Conservation (phyloP, 2,888 invertebrate species). For the Halictus ligatus region DNA sequence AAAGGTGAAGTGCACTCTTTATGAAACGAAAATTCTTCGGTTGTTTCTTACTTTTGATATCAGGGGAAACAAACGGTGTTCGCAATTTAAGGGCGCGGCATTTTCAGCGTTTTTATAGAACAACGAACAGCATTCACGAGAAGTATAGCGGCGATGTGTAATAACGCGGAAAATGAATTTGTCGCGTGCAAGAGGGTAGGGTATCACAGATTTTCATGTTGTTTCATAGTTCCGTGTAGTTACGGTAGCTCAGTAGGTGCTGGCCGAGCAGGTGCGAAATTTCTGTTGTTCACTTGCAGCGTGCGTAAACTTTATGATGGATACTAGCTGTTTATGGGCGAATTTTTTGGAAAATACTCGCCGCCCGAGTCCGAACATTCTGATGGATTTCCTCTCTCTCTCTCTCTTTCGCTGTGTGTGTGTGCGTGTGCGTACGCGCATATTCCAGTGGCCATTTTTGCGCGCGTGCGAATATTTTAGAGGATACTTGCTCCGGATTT, state of each 20-base stretch:
- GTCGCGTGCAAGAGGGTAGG: not conserved
- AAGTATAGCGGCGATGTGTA: not conserved
- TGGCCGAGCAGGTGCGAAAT: not conserved
- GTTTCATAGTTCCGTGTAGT: slow-evolving; percentile 1
- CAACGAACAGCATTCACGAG: not conserved
- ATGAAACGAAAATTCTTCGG: not conserved
- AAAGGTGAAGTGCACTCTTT: not conserved
- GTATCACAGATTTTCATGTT: not conserved
- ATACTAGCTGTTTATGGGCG: slow-evolving; percentile 4
- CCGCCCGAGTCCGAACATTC: not conserved
- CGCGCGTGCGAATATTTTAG: not conserved
- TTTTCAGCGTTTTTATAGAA: not conserved
- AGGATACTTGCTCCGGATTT: not conserved
- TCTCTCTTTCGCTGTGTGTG: not conserved
- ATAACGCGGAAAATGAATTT: not conserved
- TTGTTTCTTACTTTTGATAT: not conserved
- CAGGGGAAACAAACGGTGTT: not conserved
- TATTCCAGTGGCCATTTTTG: not conserved
- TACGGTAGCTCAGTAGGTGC: slow-evolving; percentile 4
- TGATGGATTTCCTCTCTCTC: not conserved
- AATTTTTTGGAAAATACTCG: not conserved
- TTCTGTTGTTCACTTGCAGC: slow-evolving; percentile 1
- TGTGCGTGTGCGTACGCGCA: not conserved
- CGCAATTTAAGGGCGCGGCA: not conserved
- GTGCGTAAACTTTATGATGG: slow-evolving; percentile 3